Conservation (phyloP, 2,113 vertebrate genomes). For the Apus apus region DNA sequence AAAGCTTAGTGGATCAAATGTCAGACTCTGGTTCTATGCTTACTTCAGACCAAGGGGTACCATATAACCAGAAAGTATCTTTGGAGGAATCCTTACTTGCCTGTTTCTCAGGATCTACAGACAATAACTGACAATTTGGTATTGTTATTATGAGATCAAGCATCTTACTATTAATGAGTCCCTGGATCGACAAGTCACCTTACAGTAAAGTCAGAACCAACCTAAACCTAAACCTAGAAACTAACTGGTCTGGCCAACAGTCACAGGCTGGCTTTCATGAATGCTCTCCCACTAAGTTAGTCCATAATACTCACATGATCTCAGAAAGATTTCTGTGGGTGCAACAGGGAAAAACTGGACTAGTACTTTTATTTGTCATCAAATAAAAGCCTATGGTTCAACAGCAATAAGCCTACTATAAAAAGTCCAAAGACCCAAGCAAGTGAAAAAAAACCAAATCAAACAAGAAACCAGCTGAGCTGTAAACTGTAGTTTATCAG, state of each 20-base stretch:
- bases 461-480: constrained; percentile 41
- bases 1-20: background rate
- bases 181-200: background rate
- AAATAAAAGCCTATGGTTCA: constrained; percentile 9
- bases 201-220: background rate
- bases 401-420: background rate
- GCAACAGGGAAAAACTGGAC: background rate
- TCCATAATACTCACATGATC: background rate
- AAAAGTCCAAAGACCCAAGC: constrained; percentile 24
- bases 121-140: background rate
- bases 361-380: constrained; percentile 2
- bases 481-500: constrained; percentile 63
- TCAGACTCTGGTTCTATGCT: background rate
- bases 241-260: background rate
- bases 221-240: background rate
- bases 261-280: accelerated
- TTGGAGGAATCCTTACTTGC: background rate
- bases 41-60: background rate
- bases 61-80: background rate
- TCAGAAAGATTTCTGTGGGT: constrained; percentile 6
- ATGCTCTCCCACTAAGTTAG: background rate
- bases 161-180: background rate
- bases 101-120: background rate
- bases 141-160: background rate
- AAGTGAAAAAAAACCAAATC: constrained; percentile 30